phyloP scores from a whole-genome alignment of 2,888 invertebrate species.

The Lepidochrysops patricia region DNA sequence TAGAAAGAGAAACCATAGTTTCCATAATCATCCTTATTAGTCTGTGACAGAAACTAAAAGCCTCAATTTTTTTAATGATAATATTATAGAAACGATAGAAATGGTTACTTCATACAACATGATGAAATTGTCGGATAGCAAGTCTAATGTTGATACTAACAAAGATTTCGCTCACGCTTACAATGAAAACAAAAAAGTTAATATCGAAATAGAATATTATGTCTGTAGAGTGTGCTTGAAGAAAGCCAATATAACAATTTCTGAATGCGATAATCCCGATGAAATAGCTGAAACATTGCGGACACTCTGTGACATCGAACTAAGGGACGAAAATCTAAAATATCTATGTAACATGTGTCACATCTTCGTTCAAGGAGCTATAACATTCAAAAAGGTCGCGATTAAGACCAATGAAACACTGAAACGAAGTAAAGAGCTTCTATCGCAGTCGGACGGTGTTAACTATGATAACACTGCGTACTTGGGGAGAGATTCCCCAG shows the following conservation, averaged over 20 bases:
- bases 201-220: conserved; percentile 14
- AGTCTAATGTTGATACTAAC: conserved; percentile 18
- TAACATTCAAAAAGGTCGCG: conserved; percentile 45
- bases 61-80: no score
- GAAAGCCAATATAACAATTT: conserved; percentile 39
- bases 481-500: conserved; percentile 7
- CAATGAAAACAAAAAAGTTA: conserved; percentile 13
- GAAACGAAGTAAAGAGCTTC: conserved; percentile 27
- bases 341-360: conserved; percentile 43
- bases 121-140: conserved; percentile 26
- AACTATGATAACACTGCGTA: conserved; percentile 23
- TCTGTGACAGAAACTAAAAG: no score
- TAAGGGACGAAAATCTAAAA: conserved; percentile 39
- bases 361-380: conserved; percentile 41
- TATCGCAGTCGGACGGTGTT: conserved; percentile 18
- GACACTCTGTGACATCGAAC: conserved; percentile 35
- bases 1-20: no score
- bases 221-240: conserved; percentile 49
- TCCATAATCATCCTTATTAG: no score
- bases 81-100: conserved; percentile 12
- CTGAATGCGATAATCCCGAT: conserved; percentile 23
- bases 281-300: conserved; percentile 40
- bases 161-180: conserved; percentile 23
- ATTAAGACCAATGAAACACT: conserved; percentile 38
- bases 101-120: conserved; percentile 34